Conservation (phyloP, 2,797 vertebrate genomes). For the Oreonectes daqikongensis region DNA sequence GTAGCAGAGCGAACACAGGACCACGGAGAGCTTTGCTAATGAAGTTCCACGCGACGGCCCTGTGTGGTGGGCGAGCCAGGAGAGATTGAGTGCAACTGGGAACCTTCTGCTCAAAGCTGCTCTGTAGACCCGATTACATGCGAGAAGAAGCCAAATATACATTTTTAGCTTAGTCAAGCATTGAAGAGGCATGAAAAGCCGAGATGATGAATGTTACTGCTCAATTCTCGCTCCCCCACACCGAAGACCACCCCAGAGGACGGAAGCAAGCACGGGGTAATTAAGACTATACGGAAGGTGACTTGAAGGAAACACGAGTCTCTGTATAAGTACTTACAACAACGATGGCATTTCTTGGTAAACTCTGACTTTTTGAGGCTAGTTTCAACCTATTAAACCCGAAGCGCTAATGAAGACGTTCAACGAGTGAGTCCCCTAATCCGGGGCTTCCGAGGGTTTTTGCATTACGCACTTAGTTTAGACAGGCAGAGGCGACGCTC, state of each 20-base stretch:
- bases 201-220: constrained; percentile 27
- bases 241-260: not conserved
- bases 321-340: constrained; percentile 10
- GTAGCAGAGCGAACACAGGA: not conserved
- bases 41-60: not conserved
- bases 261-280: not conserved
- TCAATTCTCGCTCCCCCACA: constrained; percentile 19
- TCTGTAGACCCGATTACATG: constrained; percentile 3
- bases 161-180: constrained; percentile 19
- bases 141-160: constrained; percentile 29
- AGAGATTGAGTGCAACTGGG: constrained; percentile 15
- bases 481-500: constrained; percentile 30
- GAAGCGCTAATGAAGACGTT: constrained; percentile 25
- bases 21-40: constrained; percentile 1
- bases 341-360: constrained; percentile 4
- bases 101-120: not conserved
- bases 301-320: constrained; percentile 9
- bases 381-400: not conserved
- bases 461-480: constrained; percentile 23
- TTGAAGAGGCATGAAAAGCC: constrained; percentile 21
- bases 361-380: constrained; percentile 7
- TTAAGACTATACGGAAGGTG: constrained; percentile 10
- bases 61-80: constrained; percentile 1
- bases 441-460: constrained; percentile 4
- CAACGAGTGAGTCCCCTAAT: constrained; percentile 19